Base-by-base conservation (phyloP, 2,113 vertebrate species). In the Ancistrus triradiatus region DNA sequence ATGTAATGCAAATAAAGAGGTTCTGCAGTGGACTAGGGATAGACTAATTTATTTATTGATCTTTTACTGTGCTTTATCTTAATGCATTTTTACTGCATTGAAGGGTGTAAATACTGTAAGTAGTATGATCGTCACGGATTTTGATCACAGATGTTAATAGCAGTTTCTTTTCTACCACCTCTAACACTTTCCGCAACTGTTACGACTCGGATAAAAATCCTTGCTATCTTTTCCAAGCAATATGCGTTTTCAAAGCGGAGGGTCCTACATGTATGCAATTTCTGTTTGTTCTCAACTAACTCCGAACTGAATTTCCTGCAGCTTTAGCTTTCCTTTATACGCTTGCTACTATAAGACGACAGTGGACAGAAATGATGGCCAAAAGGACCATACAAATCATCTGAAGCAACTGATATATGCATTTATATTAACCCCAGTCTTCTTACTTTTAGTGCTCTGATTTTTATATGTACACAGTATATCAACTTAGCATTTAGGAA, bases 241-340 rank as follows among this genome's bases (percentile, higher is more conserved):
- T 95, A 95, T 91, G 90, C 70, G 81, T 78, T 85, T 78, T 74
- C 73, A 77, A 73, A 90, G 90, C 88, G 88, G 86, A 90, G 90
- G 88, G 91, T 90, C 88, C 90, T 89, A 90, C 84, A 89, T 90
- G 91, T 91, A 93, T 94, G 91, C 92, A 94, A 93, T 92, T 90
- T 92, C 90, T 92, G 89, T 95, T 85, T 81, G 88, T 95, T 88
- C 92, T 92, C 91, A 87, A 94, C 87, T 83, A 90, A 85, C 78
- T 90, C 14, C 59, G 85, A 86, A 86, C 83, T 75, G 80, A 67
- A 90, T 86, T 83, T 85, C 81, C 74, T 80, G 74, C 82, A 85
- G 84, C 83, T 88, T 88, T 84, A 87, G 83, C 74, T 89, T 86
- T 73, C 87, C 82, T 83, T 84, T 88, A 71, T 77, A 82, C 78